These are phyloP conservation scores for Ataeniobius toweri DNA, from an alignment of 2,797 vertebrate species.

Conservation along the genomic window DNA sequence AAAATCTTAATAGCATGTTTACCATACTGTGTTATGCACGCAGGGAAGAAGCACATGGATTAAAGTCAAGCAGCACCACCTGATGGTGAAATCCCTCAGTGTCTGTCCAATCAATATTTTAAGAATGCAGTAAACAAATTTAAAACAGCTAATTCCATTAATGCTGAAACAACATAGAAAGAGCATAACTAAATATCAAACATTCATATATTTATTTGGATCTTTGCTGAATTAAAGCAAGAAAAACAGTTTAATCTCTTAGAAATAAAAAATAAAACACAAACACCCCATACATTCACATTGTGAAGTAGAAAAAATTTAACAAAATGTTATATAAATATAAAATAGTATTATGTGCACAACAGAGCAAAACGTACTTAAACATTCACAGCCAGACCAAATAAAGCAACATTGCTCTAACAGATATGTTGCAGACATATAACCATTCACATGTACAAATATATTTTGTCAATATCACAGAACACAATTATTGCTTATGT, in stretches of 20 bases:
- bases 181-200: slow-evolving; percentile 3
- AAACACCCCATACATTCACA: slow-evolving; percentile 91
- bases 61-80: slow-evolving; percentile 60
- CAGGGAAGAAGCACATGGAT: not conserved
- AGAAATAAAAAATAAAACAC: slow-evolving; percentile 77
- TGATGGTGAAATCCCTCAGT: slow-evolving; percentile 55
- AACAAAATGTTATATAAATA: slow-evolving; percentile 85
- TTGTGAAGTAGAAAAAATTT: slow-evolving; percentile 86
- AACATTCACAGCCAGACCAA: slow-evolving; percentile 67
- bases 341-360: slow-evolving; percentile 90
- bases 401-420: slow-evolving; percentile 41
- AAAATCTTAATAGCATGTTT: too few relatives aligned
- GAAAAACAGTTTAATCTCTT: slow-evolving; percentile 80
- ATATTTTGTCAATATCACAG: slow-evolving; percentile 43
- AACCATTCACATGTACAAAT: slow-evolving; percentile 45
- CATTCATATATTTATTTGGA: slow-evolving; percentile 78
- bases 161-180: not conserved
- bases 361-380: slow-evolving; percentile 73
- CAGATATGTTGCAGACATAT: slow-evolving; percentile 35
- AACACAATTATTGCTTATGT: slow-evolving; percentile 48
- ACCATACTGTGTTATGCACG: not conserved
- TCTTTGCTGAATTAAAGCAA: slow-evolving; percentile 92
- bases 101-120: too few relatives aligned
- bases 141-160: not conserved
- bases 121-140: not conserved